A percentile compares a stretch with the other conserved stretches of the same genome.
Conservation (phyloP, 2,797 vertebrate species). For the Sylvia borin region DNA sequence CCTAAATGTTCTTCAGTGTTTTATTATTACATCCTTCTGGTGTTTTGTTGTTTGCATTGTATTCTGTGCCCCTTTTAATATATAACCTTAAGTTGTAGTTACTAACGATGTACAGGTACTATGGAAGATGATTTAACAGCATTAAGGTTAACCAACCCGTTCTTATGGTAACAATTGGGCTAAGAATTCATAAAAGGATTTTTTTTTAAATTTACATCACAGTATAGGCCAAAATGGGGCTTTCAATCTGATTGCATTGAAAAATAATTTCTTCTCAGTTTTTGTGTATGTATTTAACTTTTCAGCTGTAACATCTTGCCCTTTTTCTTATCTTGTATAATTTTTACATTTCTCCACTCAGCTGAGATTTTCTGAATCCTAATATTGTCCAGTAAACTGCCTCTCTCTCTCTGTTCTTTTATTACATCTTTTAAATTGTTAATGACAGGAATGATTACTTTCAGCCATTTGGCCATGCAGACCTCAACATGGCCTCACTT, state of each 20-base stretch:
- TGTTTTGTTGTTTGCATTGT: not conserved
- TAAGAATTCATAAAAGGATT: not conserved
- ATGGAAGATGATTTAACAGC: not conserved
- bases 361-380: not conserved
- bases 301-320: rapidly evolving
- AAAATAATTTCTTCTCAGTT: not conserved
- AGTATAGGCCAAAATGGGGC: not conserved
- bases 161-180: not conserved
- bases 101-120: not conserved
- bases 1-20: not conserved
- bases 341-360: not conserved
- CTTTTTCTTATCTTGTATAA: not conserved
- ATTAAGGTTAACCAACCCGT: not conserved
- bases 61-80: not conserved
- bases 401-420: not conserved
- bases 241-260: not conserved
- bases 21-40: not conserved
- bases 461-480: not conserved
- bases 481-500: not conserved
- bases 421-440: not conserved
- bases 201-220: not conserved
- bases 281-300: not conserved
- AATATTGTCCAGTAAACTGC: not conserved
- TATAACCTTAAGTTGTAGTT: not conserved
- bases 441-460: not conserved